A percentile compares a stretch with the other conserved stretches of the same genome.
phyloP scores from a whole-genome alignment of 1,140 invertebrate genomes.

The Penaeus vannamei region DNA sequence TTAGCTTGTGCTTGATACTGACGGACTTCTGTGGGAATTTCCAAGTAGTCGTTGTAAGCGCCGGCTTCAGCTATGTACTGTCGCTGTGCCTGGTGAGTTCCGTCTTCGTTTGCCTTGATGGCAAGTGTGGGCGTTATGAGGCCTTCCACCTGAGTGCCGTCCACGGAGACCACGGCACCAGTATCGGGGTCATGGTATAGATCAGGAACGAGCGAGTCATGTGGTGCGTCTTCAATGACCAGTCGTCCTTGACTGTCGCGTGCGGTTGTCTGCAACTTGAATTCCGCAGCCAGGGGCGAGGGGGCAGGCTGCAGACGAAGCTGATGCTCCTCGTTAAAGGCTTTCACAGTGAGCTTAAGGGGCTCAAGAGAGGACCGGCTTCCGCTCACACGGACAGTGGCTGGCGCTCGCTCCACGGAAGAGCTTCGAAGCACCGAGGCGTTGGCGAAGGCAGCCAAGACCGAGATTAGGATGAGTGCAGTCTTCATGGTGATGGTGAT shows the following conservation, averaged over 20 bases:
- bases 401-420: too few species aligned
- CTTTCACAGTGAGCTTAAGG: conserved; percentile 18
- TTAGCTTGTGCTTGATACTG: neutral
- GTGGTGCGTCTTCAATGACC: conserved; percentile 32
- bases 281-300: conserved; percentile 2
- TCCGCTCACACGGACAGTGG: too few species aligned
- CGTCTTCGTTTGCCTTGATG: conserved; percentile 13
- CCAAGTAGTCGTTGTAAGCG: conserved; percentile 33
- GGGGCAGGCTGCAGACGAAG: conserved; percentile 20
- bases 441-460: too few species aligned
- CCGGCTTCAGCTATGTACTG: neutral
- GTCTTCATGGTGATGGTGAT: too few species aligned
- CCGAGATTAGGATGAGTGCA: too few species aligned
- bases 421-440: too few species aligned
- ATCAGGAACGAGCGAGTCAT: neutral
- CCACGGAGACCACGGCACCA: conserved; percentile 8
- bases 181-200: conserved; percentile 38
- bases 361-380: too few species aligned
- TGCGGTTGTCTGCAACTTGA: conserved; percentile 33
- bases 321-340: conserved; percentile 25
- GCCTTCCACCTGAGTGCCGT: conserved; percentile 31
- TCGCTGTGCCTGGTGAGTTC: conserved; percentile 35
- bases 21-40: neutral
- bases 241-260: neutral
- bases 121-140: conserved; percentile 35